Base-by-base conservation (phyloP, 2,888 invertebrate species). In the Acrobasis repandana region DNA sequence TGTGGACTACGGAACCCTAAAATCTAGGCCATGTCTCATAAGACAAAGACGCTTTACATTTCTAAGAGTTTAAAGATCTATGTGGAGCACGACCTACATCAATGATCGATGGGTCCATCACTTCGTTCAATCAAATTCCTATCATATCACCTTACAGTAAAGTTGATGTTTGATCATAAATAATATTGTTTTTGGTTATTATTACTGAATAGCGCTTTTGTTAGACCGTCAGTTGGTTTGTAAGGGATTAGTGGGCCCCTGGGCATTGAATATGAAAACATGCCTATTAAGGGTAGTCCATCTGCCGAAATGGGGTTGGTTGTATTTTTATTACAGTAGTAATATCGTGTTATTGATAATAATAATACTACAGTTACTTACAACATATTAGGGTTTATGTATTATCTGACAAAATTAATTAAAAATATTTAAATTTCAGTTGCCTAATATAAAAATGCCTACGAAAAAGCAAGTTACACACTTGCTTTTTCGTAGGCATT, bases 41-140 rank as follows among this genome's bases (percentile, higher is more conserved):
- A 43, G 43, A 14, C 43, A 43, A 14, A 43, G n/a, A n/a, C 9
- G 15, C 28, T 51, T n/a, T 14, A 15, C 15, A 51, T 51, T 51
- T 51, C 51, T 51, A 28, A 20, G 18, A 11, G 50, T 50, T 50
- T 33, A 78, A 81, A 83, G 76, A 73, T 73, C 71, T 69, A 74
- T 74, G 72, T 77, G 73, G 73, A 78, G 75, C 75, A 73, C 79
- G 82, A 82, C 85, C 86, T 77, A 84, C 77, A 79, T 83, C 74
- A 71, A 65, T 72, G 75, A 71, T 74, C 83, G 86, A 86, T 83
- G 80, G 83, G 5, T 51, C 15, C 15, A 34, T 34, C 14, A 10
- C 43, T 43, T 43, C 18, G 11, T 28, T 28, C 43, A 28, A 50
- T 11, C 50, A 50, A 28, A 50, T 14, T 28, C 28, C 20, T 8